Percentiles rank a stretch among this genome's conserved stretches.
Evolutionary conservation across 2,888 invertebrate species (phyloP).

Genomic region (Eulithis prunata): DNA sequence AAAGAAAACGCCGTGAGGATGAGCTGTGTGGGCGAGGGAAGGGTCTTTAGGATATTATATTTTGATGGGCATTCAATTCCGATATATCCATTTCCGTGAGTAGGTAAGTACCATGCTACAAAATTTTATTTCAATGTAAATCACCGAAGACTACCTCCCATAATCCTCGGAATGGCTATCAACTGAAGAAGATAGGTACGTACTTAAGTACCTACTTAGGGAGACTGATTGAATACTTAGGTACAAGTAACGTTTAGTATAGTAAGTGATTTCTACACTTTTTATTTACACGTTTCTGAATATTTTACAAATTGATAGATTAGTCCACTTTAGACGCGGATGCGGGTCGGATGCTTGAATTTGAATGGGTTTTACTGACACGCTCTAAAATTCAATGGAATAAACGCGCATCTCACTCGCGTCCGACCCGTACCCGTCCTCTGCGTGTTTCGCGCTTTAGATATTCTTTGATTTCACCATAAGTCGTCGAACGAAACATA

Average conservation of each 20-base stretch:
- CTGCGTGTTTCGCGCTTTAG: too few relatives aligned
- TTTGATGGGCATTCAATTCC: conserved; percentile 15
- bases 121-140: conserved; percentile 20
- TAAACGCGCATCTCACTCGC: too few relatives aligned
- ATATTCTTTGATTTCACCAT: too few relatives aligned
- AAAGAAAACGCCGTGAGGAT: conserved; percentile 16
- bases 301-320: too few relatives aligned
- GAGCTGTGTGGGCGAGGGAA: conserved; percentile 19
- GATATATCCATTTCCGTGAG: conserved; percentile 19
- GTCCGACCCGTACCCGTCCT: too few relatives aligned
- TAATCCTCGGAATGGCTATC: conserved; percentile 4
- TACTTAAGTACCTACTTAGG: neutral
- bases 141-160: neutral
- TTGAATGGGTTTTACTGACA: too few relatives aligned
- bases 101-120: neutral
- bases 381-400: too few relatives aligned
- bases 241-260: neutral
- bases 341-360: too few relatives aligned
- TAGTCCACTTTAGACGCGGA: too few relatives aligned
- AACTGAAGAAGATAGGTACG: neutral
- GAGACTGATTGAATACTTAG: neutral
- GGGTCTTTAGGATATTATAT: conserved; percentile 17
- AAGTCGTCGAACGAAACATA: too few relatives aligned
- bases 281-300: too few relatives aligned
- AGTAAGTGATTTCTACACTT: too few relatives aligned